Conservation (phyloP, 2,797 vertebrate genomes). For the Cryptoblepharus egeriae region DNA sequence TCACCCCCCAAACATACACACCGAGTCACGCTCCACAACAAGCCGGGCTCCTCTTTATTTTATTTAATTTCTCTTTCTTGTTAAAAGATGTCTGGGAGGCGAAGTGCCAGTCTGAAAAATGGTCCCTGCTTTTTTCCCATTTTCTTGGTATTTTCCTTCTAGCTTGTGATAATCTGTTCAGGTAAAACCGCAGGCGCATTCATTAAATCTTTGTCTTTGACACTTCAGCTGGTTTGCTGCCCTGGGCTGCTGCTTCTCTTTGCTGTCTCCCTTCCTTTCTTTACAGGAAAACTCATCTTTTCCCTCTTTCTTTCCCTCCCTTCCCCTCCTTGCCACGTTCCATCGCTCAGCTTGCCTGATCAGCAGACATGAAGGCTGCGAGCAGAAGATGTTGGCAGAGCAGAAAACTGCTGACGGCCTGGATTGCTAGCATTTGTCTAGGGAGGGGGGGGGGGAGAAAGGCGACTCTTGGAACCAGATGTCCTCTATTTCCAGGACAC, state of each 20-base stretch:
- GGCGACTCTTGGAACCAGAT: too few relatives aligned
- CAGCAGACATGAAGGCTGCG: conserved; percentile 57
- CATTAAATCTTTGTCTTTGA: conserved; percentile 82
- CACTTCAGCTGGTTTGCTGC: conserved; percentile 76
- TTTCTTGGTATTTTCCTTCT: conserved; percentile 77
- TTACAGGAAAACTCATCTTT: not conserved
- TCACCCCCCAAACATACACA: too few relatives aligned
- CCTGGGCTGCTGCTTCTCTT: conserved; percentile 61
- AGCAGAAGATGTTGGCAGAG: conserved; percentile 46
- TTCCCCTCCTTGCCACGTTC: not conserved
- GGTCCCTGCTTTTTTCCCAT: conserved; percentile 78
- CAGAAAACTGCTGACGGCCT: not conserved
- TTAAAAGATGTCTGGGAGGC: conserved; percentile 77
- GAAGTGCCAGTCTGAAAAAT: conserved; percentile 82
- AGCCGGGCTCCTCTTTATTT: conserved; percentile 4
- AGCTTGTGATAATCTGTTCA: conserved; percentile 80
- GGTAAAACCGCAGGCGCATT: conserved; percentile 79
- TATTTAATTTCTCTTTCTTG: conserved; percentile 44
- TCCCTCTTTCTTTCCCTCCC: not conserved
- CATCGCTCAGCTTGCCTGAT: conserved; percentile 60
- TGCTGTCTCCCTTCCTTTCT: conserved; percentile 31
- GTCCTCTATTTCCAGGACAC: too few relatives aligned
- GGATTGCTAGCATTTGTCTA: not conserved
- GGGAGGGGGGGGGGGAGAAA: not conserved
- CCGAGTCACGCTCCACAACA: too few relatives aligned